Evolutionary conservation across 2,113 vertebrate species (phyloP), one percentile per base, ranked within the genome.

Genomic region (Polypterus bichir): DNA sequence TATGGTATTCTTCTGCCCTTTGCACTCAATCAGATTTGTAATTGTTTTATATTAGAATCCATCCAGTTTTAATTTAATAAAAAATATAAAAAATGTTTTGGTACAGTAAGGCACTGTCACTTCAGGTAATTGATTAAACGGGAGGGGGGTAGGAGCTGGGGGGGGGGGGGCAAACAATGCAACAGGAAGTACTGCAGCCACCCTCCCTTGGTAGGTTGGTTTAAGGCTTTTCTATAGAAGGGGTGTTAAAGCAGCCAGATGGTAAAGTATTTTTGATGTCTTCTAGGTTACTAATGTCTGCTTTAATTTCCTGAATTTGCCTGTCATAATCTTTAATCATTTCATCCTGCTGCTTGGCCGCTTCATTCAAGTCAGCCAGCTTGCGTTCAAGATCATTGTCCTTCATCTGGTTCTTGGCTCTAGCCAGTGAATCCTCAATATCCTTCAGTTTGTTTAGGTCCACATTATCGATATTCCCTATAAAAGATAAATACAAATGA

Each of bases 201-300:
- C 27, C 27, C 27, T 2, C 27, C 27, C 27, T 27, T 27, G 27
- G 7, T 5, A 27, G 44, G 11, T 3, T 48, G 63, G 59, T 68
- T 67, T 84, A 88, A 48, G 94, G 90, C 68, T 79, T 88, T 76
- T 98, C 96, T 52, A 98, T 88, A 66, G 91, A 91, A 9, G 92
- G 89, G 68, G 92, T 97, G 81, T 98, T 98, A 73, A 93, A 98
- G 81, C 96, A 98, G 78, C 93, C 96, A 0, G 86, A 78, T 0
- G 96, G 96, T 72, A 98, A 79, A 59, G 92, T 94, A 71, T 88
- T 92, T 85, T 84, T 93, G 86, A 98, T 97, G 81, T 98, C 94
- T 6, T 92, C 89, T 60, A 98, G 87, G 77, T 97, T 98, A 73
- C 48, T 76, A 69, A 98, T 97, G 84, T 98, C 96, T 51, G 83